Evolutionary conservation across 1,140 invertebrate species (phyloP).

Genomic region (Lasioglossum baleicum): DNA sequence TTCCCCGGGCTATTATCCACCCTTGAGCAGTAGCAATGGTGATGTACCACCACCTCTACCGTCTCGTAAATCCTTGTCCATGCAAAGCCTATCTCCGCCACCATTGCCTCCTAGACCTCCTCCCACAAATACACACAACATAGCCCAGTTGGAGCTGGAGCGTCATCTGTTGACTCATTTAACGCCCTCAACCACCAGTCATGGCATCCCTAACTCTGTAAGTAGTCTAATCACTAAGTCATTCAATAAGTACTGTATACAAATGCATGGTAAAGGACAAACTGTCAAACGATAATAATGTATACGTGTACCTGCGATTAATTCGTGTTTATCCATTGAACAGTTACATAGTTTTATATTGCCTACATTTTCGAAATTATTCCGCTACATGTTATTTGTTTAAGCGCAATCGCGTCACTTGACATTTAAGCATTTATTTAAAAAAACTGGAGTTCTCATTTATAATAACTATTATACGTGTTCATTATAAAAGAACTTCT

Average conservation of each 20-base stretch:
- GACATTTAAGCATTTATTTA: not conserved
- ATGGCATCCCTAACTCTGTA: conserved; percentile 79
- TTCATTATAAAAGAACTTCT: no score
- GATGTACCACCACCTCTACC: conserved; percentile 83
- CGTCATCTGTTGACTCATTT: conserved; percentile 81
- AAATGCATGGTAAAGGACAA: conserved; percentile 25
- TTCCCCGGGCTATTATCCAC: conserved; percentile 75
- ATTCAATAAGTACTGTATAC: conserved; percentile 45
- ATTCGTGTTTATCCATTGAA: conserved; percentile 8
- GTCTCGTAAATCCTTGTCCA: conserved; percentile 81
- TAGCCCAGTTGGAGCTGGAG: conserved; percentile 76
- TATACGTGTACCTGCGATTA: conserved; percentile 2
- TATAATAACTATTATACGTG: no score
- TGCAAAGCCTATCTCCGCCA: conserved; percentile 78
- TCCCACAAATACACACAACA: conserved; percentile 76
- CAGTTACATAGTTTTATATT: not conserved
- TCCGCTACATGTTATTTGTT: not conserved
- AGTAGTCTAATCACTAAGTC: conserved; percentile 74
- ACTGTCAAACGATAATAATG: conserved; percentile 10
- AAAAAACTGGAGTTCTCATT: no score
- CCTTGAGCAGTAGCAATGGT: conserved; percentile 70
- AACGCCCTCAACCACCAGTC: conserved; percentile 79
- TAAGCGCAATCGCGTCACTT: not conserved
- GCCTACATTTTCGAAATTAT: not conserved
- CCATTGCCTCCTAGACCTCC: conserved; percentile 77